Conservation (phyloP, 2,113 vertebrate species). For the Rhea pennata region DNA sequence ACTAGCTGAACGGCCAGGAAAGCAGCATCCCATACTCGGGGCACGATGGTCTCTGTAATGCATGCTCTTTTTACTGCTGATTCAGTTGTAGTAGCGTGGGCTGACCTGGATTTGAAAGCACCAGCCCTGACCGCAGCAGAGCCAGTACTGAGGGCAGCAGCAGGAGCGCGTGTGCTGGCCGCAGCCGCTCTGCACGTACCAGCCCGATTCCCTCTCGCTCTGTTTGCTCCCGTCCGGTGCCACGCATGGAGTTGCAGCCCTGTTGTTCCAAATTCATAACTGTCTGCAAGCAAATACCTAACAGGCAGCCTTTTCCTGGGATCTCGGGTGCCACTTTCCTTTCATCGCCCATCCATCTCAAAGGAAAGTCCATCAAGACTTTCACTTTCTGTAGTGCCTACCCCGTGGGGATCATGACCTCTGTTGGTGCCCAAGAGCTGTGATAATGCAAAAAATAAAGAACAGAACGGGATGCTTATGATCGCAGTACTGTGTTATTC, state of each 20-base stretch:
- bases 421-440: neutral
- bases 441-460: neutral
- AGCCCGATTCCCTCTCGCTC: neutral
- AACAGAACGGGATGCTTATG: neutral
- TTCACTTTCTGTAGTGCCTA: neutral
- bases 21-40: neutral
- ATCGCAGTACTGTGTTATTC: neutral
- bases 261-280: neutral
- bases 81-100: neutral
- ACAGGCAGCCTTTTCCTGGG: neutral
- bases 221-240: fast-evolving
- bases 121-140: neutral
- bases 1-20: neutral
- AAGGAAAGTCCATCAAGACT: neutral
- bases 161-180: fast-evolving
- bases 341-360: neutral
- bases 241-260: neutral
- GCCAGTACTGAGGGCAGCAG: neutral
- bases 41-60: neutral
- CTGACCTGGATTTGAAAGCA: neutral
- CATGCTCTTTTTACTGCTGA: neutral
- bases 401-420: neutral
- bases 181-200: neutral
- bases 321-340: neutral
- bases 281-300: neutral